These are phyloP conservation scores for Pandemis corylana DNA, from an alignment of 2,888 invertebrate genomes.

Conservation along the genomic window DNA sequence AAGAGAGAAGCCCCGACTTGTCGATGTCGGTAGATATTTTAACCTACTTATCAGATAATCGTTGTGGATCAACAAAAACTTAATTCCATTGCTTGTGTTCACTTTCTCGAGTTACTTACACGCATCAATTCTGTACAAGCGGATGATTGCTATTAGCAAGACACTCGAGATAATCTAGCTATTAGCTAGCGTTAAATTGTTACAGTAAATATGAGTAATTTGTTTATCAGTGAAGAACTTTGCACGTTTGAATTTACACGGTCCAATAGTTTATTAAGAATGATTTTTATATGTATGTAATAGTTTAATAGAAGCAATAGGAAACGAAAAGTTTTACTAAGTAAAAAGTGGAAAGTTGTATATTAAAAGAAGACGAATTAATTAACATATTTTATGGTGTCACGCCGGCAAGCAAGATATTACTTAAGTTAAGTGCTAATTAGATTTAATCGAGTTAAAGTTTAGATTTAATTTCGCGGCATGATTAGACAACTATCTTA, in stretches of 20 bases:
- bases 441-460: neutral
- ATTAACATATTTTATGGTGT: neutral
- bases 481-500: neutral
- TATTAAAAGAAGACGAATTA: neutral
- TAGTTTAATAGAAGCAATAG: neutral
- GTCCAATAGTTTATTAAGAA: neutral
- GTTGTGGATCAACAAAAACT: constrained; percentile 26
- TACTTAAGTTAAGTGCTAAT: neutral
- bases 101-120: constrained; percentile 38
- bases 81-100: constrained; percentile 30
- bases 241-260: neutral
- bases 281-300: neutral
- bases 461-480: neutral
- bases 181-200: neutral
- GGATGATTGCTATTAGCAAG: constrained; percentile 26
- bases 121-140: constrained; percentile 21
- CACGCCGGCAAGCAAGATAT: neutral
- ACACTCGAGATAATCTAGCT: constrained; percentile 7
- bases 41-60: constrained; percentile 22
- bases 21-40: neutral
- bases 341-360: constrained; percentile 15
- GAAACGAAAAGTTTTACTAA: neutral
- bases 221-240: neutral
- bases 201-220: neutral
- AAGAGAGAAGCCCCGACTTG: neutral